Conservation (phyloP, 2,888 invertebrate species). For the Macrosiphum euphorbiae region DNA sequence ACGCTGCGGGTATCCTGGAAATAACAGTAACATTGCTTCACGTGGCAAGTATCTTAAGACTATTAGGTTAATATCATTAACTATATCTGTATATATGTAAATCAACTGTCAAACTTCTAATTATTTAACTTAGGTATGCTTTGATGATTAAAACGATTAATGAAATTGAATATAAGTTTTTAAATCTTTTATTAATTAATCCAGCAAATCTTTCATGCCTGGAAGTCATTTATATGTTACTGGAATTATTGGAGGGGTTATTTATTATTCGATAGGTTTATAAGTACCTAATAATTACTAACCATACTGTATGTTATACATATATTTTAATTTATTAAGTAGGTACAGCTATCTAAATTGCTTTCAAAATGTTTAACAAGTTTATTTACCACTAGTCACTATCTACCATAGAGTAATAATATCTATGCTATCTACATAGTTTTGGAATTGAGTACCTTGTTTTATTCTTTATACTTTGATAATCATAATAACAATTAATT, state of each 20-base stretch:
- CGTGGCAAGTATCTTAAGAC: neutral
- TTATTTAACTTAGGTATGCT: neutral
- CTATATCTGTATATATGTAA: neutral
- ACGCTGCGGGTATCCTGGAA: neutral
- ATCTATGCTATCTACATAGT: neutral
- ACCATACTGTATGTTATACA: neutral
- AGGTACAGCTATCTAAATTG: neutral
- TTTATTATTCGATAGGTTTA: neutral
- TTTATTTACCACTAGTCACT: neutral
- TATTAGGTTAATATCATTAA: conserved; percentile 7
- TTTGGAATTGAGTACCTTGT: neutral
- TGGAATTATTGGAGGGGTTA: neutral
- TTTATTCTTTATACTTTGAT: neutral
- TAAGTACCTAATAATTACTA: neutral
- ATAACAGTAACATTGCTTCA: conserved; percentile 34
- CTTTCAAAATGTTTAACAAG: neutral
- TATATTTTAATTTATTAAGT: too few species aligned
- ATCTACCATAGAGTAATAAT: too few species aligned
- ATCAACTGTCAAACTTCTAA: neutral
- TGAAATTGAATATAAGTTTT: neutral
- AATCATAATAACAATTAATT: neutral
- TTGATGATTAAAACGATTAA: neutral
- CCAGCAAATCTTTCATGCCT: neutral
- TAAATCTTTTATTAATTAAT: neutral
- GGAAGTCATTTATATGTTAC: neutral